Evolutionary conservation across 1,140 invertebrate species (phyloP), one percentile per base, ranked within the genome.

Genomic region (Nasonia vitripennis): DNA sequence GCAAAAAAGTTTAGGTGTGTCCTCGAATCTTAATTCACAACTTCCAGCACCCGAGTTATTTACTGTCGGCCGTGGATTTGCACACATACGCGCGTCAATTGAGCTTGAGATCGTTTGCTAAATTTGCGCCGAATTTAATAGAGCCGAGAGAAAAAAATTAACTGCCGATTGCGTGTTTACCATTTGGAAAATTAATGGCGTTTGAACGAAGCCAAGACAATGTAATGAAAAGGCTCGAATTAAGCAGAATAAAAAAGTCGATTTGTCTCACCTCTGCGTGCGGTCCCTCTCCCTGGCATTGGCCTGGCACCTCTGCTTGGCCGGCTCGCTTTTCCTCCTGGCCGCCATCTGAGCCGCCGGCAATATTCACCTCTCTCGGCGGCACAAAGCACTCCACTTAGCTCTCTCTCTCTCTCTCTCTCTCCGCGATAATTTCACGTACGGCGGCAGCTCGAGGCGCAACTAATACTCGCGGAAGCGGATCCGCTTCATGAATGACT

Each of bases 201-300:
- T 27, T 27, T 27, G 27, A 27, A 27, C 27, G 55, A 62, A 20
- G 14, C 12, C 51, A 20, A 62, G 0, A n/a, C 5, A 62, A 20
- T 20, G 27, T 34, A 34, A 34, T 3, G 5, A 34, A 34, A 34
- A 34, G 34, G 34, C 34, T 34, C 34, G 34, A 34, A 2, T 34
- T 34, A n/a, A n/a, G n/a, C n/a, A n/a, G n/a, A n/a, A n/a, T n/a
- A n/a, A n/a, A n/a, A n/a, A n/a, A n/a, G 5, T 62, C 55, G 20
- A 68, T 31, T 37, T 37, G 83, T 68, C 85, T 91, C 94, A 96
- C 96, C 96, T 96, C 91, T 96, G 95, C n/a, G 96, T 96, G 85
- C 96, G 93, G 89, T 96, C 95, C 78, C 96, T 94, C 90, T 97
- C 96, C 2, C 96, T 93, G 3, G 96, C 96, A 90, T 96, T 97